These are phyloP conservation scores for Diarsia mendica DNA, from an alignment of 2,888 invertebrate genomes.

Conservation along the genomic window DNA sequence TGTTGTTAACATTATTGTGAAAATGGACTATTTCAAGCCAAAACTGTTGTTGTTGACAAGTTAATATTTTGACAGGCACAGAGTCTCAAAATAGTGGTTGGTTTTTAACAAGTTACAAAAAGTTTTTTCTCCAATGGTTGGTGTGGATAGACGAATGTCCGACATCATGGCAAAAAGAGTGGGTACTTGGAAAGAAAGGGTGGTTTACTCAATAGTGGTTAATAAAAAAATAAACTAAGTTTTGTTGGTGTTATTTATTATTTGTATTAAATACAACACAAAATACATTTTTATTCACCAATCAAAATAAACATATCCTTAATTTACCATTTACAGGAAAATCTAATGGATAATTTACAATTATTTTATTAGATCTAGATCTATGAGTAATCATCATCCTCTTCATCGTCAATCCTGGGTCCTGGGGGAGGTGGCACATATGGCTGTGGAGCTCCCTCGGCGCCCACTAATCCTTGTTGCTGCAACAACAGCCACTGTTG, in stretches of 20 bases:
- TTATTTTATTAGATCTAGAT: constrained; percentile 32
- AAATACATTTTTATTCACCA: constrained; percentile 19
- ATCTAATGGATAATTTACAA: constrained; percentile 11
- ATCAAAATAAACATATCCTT: constrained; percentile 15
- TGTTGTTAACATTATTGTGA: constrained; percentile 71
- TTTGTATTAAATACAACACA: constrained; percentile 25
- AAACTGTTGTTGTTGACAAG: constrained; percentile 47
- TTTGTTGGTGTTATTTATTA: constrained; percentile 34
- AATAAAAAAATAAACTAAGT: constrained; percentile 10
- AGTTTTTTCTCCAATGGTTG: constrained; percentile 4
- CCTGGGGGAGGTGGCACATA: constrained; percentile 83
- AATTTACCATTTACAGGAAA: constrained; percentile 19
- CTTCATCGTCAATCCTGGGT: constrained; percentile 84
- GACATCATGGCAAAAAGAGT: not conserved
- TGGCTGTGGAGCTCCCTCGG: constrained; percentile 81
- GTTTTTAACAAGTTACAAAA: constrained; percentile 23
- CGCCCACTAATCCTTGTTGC: constrained; percentile 83
- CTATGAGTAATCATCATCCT: constrained; percentile 89
- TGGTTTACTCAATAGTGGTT: not conserved
- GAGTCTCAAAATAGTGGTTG: not conserved
- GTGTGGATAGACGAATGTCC: no score
- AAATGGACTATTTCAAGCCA: constrained; percentile 50
- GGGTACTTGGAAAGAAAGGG: not conserved
- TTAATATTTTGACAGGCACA: constrained; percentile 48
- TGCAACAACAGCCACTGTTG: constrained; percentile 97